A percentile compares a stretch with the other conserved stretches of the same genome.
phyloP scores from a whole-genome alignment of 2,113 vertebrate species.

The Oncorhynchus mykiss region DNA sequence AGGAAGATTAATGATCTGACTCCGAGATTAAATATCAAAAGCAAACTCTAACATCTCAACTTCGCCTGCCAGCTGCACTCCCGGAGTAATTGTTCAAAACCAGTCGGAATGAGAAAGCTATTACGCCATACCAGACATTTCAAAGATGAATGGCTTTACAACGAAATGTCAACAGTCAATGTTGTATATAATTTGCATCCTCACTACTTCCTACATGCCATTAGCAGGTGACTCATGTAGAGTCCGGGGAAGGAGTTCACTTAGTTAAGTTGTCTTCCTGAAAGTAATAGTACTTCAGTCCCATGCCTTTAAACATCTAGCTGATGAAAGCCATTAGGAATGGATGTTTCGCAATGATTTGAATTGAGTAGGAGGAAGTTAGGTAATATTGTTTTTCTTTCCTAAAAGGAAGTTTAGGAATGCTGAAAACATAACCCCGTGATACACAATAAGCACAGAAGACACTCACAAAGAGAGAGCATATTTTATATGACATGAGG shows the following conservation, averaged over 20 bases:
- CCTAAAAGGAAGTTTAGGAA: neutral
- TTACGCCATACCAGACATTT: slow-evolving; percentile 39
- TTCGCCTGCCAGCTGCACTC: slow-evolving; percentile 20
- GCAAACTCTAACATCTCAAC: slow-evolving; percentile 17
- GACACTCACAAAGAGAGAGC: neutral
- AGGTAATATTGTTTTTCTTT: neutral
- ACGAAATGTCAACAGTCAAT: slow-evolving; percentile 48
- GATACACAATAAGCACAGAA: neutral
- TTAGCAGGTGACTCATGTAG: slow-evolving; percentile 43
- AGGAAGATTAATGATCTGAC: slow-evolving; percentile 35
- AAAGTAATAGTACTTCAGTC: slow-evolving; percentile 37
- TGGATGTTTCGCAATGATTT: neutral
- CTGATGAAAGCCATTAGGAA: neutral
- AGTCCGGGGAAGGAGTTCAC: slow-evolving; percentile 36
- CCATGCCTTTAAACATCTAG: slow-evolving; percentile 21
- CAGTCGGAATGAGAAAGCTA: slow-evolving; percentile 18
- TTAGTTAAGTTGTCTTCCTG: slow-evolving; percentile 43
- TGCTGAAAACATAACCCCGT: neutral
- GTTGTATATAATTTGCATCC: slow-evolving; percentile 57
- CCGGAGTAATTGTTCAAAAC: slow-evolving; percentile 44
- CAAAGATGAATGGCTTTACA: slow-evolving; percentile 43
- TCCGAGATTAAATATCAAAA: slow-evolving; percentile 35
- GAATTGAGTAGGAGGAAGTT: neutral
- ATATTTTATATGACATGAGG: no score
- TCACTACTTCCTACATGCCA: slow-evolving; percentile 33